Percentiles rank a stretch among this genome's conserved stretches.
These are phyloP conservation scores for Xenopus borealis DNA, from an alignment of 2,113 vertebrate species.

Conservation along the genomic window DNA sequence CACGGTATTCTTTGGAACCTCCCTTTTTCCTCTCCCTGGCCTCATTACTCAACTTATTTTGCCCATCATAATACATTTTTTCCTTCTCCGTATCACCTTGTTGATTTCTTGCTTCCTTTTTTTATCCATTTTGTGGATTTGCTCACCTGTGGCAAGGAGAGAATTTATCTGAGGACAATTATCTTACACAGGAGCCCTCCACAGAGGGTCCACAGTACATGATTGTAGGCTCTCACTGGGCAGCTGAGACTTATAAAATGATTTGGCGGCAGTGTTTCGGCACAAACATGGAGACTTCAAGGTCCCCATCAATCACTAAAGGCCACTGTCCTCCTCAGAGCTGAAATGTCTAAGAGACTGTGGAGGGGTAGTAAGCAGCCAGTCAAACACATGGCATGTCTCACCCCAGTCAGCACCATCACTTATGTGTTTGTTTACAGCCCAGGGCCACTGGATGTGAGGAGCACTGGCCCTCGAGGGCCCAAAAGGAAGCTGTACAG, in stretches of 20 bases:
- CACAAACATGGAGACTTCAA: slow-evolving; percentile 51
- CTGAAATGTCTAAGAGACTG: slow-evolving; percentile 34
- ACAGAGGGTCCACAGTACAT: neutral
- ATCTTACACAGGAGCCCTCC: neutral
- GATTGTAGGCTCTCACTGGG: neutral
- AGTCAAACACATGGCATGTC: slow-evolving; percentile 46
- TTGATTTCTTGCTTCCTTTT: neutral
- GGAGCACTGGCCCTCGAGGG: slow-evolving; percentile 75
- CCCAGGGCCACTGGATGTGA: slow-evolving; percentile 72
- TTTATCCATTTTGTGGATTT: slow-evolving; percentile 5
- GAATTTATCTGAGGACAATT: slow-evolving; percentile 25
- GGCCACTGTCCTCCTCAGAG: slow-evolving; percentile 50
- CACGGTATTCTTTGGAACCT: neutral
- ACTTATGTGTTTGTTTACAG: slow-evolving; percentile 97
- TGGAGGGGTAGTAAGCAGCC: slow-evolving; percentile 25
- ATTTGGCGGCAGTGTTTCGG: slow-evolving; percentile 49
- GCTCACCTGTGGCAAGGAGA: neutral
- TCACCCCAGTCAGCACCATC: slow-evolving; percentile 83
- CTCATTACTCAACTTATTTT: slow-evolving; percentile 12
- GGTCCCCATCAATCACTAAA: slow-evolving; percentile 48
- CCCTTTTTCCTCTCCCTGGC: neutral
- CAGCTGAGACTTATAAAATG: slow-evolving; percentile 27
- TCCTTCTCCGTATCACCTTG: neutral
- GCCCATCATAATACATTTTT: neutral
- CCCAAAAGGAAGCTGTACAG: slow-evolving; percentile 96